Evolutionary conservation across 2,888 invertebrate species (phyloP), one percentile per base, ranked within the genome.

Genomic region (Alloscopus bannaensis): DNA sequence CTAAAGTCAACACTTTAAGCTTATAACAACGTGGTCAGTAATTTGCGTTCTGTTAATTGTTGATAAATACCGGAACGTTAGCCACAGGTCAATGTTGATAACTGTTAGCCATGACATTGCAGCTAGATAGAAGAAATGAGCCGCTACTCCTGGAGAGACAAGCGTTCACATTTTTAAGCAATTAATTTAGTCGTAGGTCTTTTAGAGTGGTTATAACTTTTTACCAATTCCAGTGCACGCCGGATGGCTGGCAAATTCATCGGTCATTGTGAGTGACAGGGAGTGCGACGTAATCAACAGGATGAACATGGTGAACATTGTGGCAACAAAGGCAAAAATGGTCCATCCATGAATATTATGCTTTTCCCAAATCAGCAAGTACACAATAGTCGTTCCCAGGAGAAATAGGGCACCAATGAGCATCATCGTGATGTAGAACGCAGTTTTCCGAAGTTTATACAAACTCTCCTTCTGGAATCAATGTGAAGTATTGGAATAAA

Each of bases 301-400:
- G 2, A 71, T 40, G 36, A 80, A 76, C 69, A 80, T 80, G 28
- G 76, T 57, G n/a, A 82, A 62, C 78, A 75, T 76, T 22, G 68
- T 76, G 3, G 52, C 18, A 8, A 82, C 80, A 31, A 66, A 79
- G 20, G 76, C 73, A 40, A 82, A 71, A 22, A 80, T 70, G 0
- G 64, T 66, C 80, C 80, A 80, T 24, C 79, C 82, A 42, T 82
- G 79, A 42, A 82, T 76, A 29, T 79, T 79, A 26, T 82, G 78
- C 42, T 75, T 80, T 36, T 75, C 70, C 82, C 82, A 82, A 1
- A 82, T 65, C 1, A 82, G 26, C 13, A 82, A 36, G 50, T 82
- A 76, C 0, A 80, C 29, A 26, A 68, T 16, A 1, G 70, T 31
- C 0, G 81, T 81, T 8, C 55, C 11, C 1, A 71, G 11, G 1